A percentile compares a stretch with the other conserved stretches of the same genome.
Evolutionary conservation across 2,797 vertebrate species (phyloP).

Genomic region (Liasis olivaceus): DNA sequence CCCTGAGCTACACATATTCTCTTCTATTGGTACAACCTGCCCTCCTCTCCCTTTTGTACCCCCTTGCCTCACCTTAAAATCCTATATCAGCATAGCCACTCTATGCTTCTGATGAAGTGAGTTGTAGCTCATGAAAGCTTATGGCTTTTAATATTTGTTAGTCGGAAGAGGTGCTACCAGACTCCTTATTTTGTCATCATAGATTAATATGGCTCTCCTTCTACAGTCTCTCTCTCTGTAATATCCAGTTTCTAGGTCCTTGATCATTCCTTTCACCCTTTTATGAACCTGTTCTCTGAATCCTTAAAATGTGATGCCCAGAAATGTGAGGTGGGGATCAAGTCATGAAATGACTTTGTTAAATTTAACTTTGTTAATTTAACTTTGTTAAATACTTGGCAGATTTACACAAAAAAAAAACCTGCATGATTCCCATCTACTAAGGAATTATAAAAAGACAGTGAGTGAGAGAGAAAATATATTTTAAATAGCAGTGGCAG

Average conservation of each 20-base stretch:
- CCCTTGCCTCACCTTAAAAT: neutral
- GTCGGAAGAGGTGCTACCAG: neutral
- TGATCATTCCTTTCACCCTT: neutral
- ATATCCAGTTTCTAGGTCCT: neutral
- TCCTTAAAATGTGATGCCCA: neutral
- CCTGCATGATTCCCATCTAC: neutral
- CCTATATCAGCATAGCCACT: neutral
- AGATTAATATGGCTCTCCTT: neutral
- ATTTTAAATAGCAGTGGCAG: neutral
- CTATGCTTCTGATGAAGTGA: neutral
- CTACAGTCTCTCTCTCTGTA: neutral
- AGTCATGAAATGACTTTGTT: neutral
- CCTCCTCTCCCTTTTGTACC: neutral
- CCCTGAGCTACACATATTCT: too few species aligned
- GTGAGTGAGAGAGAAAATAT: neutral
- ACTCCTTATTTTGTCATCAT: neutral
- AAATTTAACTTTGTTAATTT: too few species aligned
- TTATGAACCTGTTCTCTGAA: neutral
- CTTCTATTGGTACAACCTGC: neutral
- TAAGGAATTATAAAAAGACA: too few species aligned
- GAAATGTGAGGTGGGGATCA: neutral
- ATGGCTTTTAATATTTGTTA: neutral
- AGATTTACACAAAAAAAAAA: neutral
- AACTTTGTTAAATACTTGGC: neutral
- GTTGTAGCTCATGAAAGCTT: neutral